A percentile compares a stretch with the other conserved stretches of the same genome.
These are phyloP conservation scores for Plebejus melissa DNA, from an alignment of 2,888 invertebrate genomes.

Conservation along the genomic window DNA sequence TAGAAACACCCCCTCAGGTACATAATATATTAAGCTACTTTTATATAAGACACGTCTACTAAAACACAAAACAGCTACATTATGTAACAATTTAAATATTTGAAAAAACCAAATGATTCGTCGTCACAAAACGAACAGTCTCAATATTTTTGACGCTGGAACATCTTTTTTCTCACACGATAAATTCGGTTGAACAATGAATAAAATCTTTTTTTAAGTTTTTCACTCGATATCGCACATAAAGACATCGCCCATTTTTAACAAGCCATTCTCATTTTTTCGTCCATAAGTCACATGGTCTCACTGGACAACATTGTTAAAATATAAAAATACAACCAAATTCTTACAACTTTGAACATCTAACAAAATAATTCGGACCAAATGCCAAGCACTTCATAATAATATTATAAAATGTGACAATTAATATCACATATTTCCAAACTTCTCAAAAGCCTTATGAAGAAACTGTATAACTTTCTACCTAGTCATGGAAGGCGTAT, in stretches of 20 bases:
- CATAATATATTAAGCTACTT: not conserved
- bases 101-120: not conserved
- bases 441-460: not conserved
- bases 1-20: not conserved
- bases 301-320: not conserved
- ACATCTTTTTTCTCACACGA: not conserved
- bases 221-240: too few relatives aligned
- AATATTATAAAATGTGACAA: not conserved
- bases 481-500: not conserved
- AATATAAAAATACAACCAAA: constrained; percentile 10
- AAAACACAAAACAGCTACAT: not conserved
- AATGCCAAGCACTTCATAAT: not conserved
- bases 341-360: not conserved
- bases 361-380: constrained; percentile 13
- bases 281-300: not conserved
- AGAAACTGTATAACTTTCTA: not conserved
- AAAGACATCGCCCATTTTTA: not conserved
- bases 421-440: not conserved
- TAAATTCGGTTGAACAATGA: not conserved
- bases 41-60: not conserved
- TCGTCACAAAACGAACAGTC: not conserved
- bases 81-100: not conserved
- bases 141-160: not conserved
- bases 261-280: not conserved
- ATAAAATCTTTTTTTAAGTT: not conserved